A percentile compares a stretch with the other conserved stretches of the same genome.
Evolutionary conservation across 2,113 vertebrate genomes (phyloP).

Genomic region (Butorides virescens): DNA sequence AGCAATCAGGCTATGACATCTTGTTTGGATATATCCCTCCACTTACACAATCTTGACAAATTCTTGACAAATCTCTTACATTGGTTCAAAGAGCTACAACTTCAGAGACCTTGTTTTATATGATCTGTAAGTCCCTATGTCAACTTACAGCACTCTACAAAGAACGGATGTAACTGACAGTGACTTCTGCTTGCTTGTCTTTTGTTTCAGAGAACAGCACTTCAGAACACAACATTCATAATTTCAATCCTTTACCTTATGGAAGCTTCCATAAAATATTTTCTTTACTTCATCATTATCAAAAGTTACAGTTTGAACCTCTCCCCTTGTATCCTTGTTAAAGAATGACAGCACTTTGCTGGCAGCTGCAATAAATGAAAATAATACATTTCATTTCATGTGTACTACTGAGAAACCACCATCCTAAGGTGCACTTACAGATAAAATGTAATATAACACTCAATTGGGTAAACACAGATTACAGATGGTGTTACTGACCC

Average conservation of each 20-base stretch:
- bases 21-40: not conserved
- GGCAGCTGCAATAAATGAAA: constrained; percentile 78
- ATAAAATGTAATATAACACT: not conserved
- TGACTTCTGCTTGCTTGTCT: not conserved
- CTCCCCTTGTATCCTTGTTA: constrained; percentile 89
- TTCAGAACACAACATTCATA: constrained; percentile 4
- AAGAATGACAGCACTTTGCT: constrained; percentile 92
- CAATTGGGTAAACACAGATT: not conserved
- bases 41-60: not conserved
- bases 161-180: not conserved
- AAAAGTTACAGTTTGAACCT: constrained; percentile 87
- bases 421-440: not conserved
- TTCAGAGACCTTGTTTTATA: not conserved
- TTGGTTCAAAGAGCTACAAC: not conserved
- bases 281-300: constrained; percentile 84
- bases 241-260: constrained; percentile 86
- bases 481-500: not conserved
- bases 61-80: not conserved
- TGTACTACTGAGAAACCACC: not conserved
- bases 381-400: not conserved
- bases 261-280: constrained; percentile 97
- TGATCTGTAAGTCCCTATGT: not conserved
- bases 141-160: not conserved
- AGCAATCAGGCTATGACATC: not conserved
- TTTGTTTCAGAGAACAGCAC: not conserved